Base-by-base conservation (phyloP, 1,140 invertebrate genomes). In the Megalonaias nervosa region DNA sequence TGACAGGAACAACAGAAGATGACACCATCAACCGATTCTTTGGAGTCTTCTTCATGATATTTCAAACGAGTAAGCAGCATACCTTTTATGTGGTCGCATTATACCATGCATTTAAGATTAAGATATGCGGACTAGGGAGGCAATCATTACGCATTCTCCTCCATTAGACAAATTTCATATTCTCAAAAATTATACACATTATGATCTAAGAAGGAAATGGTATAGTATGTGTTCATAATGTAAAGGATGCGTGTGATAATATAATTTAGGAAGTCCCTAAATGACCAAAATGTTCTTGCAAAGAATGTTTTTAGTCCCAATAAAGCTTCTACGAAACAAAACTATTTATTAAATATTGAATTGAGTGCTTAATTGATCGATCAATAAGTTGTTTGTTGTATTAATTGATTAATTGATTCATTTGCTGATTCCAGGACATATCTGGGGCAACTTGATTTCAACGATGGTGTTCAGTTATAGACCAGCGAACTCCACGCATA, bases 11-110 rank as follows among this genome's bases (percentile, higher is more conserved):
- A 85, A 93, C 95, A 0, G 94, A 95, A 11, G 96, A 98, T 88
- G 95, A 95, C 12, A 96, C 98, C 80, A 96, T 99, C 71, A 96
- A 97, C 59, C 91, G 96, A 82, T 99, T 99, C 93, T 99, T 99
- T 91, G 98, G 98, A 31, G 96, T 98, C 92, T 99, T 99, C 94
- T 99, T 99, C 92, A 94, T 99, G 79, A 94, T 97, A 74, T 99
- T 98, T 94, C 98, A 99, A 88, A 96, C 96, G 0, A 96, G 97
- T 91, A 75, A 86, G 88, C 26, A 31, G 26, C 2, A 31, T 0
- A 1, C 2, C 1, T 31, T 31, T 31, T 31, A 31, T 31, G 26
- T 31, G 26, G 2, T 3, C 1, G 1, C 26, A 31, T 31, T 2
- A 31, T 31, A 31, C 2, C 1, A 31, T 31, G 26, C 26, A 4